phyloP scores from a whole-genome alignment of 2,797 vertebrate genomes.

The Delichon dasypus region DNA sequence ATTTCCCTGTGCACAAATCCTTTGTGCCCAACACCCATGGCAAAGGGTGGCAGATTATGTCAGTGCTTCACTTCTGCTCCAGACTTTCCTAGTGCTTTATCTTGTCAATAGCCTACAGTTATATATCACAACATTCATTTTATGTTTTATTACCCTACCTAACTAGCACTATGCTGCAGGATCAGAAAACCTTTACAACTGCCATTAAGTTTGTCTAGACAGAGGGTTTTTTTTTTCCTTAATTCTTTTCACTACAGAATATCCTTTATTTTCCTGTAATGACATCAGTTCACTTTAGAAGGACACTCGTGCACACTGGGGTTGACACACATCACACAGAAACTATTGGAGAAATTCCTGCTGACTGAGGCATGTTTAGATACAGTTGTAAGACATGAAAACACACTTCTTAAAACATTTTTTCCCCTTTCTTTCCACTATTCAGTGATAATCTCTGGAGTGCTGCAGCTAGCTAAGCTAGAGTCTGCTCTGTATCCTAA shows the following conservation, averaged over 20 bases:
- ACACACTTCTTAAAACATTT: background rate
- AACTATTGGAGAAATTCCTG: background rate
- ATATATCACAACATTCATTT: background rate
- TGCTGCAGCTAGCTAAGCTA: background rate
- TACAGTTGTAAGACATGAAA: background rate
- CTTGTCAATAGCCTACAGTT: background rate
- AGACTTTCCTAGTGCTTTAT: background rate
- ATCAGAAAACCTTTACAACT: conserved; percentile 25
- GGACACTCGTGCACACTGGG: background rate
- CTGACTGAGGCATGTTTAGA: background rate
- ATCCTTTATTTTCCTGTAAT: background rate
- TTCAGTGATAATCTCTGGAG: background rate
- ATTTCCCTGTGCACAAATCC: background rate
- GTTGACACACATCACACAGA: background rate
- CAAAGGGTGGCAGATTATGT: background rate
- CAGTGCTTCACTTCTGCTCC: background rate
- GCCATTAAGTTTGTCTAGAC: conserved; percentile 5
- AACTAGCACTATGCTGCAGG: background rate
- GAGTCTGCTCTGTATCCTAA: background rate
- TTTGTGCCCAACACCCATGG: background rate
- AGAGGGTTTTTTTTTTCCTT: background rate
- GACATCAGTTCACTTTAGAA: background rate
- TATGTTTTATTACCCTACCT: background rate
- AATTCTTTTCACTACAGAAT: background rate
- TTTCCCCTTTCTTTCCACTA: background rate